Evolutionary conservation across 1,140 invertebrate genomes (phyloP).

Genomic region (Monomorium pharaonis): DNA sequence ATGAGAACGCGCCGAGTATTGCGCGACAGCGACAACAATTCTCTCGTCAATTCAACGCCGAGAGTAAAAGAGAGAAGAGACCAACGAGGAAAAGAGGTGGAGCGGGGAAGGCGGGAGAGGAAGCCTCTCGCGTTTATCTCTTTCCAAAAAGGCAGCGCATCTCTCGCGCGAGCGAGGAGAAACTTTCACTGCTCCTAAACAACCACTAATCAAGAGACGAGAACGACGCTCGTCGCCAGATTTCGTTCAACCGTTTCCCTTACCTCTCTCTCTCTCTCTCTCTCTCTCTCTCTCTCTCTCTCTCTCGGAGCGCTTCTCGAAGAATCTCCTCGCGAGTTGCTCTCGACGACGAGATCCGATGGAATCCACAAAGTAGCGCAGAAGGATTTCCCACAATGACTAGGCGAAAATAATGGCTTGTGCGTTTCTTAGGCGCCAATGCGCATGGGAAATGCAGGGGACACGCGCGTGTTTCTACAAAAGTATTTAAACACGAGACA

Average conservation of each 20-base stretch:
- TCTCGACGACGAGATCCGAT: neutral
- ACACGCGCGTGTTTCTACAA: neutral
- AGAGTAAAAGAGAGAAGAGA: neutral
- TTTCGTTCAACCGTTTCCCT: slow-evolving; percentile 33
- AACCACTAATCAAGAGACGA: slow-evolving; percentile 53
- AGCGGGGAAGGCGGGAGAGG: neutral
- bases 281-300: neutral
- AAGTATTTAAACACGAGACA: neutral
- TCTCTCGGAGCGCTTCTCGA: neutral
- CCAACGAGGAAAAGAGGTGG: neutral
- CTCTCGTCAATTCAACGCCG: slow-evolving; percentile 18
- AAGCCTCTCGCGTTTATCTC: slow-evolving; percentile 27
- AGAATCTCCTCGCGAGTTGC: neutral
- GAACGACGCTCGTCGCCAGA: slow-evolving; percentile 34
- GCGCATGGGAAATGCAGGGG: neutral
- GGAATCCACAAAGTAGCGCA: slow-evolving; percentile 32
- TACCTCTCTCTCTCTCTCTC: neutral
- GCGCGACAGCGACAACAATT: slow-evolving; percentile 29
- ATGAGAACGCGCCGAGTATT: slow-evolving; percentile 42
- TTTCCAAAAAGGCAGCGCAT: slow-evolving; percentile 52
- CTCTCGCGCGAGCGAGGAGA: slow-evolving; percentile 2
- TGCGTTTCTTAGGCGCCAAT: neutral
- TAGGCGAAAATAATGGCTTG: neutral
- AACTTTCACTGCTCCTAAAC: slow-evolving; percentile 57
- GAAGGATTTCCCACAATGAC: slow-evolving; percentile 27